Conservation (phyloP, 2,888 invertebrate species). For the Atethmia centrago region DNA sequence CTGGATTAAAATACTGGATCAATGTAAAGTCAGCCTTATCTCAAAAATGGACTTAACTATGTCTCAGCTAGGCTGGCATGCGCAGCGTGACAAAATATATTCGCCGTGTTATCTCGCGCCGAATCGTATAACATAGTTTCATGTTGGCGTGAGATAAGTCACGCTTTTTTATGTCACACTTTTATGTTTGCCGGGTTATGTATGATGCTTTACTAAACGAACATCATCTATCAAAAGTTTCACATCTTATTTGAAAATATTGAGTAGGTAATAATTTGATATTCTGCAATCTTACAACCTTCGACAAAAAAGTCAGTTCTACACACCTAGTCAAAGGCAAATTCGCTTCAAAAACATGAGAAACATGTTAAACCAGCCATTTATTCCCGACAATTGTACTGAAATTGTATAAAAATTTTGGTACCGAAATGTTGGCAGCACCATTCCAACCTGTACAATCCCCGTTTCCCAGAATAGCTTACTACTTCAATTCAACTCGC, state of each 20-base stretch:
- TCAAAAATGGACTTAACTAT: background rate
- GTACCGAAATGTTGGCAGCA: conserved; percentile 13
- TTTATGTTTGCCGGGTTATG: too few species aligned
- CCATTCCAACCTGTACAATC: conserved; percentile 11
- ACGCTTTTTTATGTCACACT: background rate
- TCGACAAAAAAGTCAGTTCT: background rate
- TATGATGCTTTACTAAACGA: background rate
- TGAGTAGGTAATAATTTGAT: background rate
- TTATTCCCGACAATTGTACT: conserved; percentile 1
- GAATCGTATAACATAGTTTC: background rate
- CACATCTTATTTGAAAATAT: background rate
- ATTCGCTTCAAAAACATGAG: background rate
- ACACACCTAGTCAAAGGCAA: conserved; percentile 2
- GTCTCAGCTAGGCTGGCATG: background rate
- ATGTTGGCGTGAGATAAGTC: background rate
- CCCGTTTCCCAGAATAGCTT: conserved; percentile 25
- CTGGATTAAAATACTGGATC: background rate
- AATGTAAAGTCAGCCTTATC: background rate
- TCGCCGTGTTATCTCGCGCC: background rate
- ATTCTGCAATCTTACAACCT: background rate
- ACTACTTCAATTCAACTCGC: conserved; percentile 33
- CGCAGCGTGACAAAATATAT: background rate
- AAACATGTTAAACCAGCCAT: conserved; percentile 10
- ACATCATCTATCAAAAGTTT: background rate
- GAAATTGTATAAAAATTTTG: conserved; percentile 26